Evolutionary conservation across 2,113 vertebrate genomes (phyloP).

Genomic region (Microtus montanus): DNA sequence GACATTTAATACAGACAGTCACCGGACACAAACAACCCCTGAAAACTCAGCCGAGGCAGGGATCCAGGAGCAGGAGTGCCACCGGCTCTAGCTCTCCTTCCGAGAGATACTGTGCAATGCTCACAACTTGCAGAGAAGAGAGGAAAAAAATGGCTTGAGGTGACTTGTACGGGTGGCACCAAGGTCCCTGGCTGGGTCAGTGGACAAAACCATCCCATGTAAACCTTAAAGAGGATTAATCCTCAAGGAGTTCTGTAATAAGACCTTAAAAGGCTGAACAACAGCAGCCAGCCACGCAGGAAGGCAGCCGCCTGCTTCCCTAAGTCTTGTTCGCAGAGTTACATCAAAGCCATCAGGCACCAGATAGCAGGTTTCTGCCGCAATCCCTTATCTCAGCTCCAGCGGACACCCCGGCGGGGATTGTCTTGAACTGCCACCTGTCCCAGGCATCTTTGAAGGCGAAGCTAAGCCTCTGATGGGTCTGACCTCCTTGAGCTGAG

Average conservation of each 20-base stretch:
- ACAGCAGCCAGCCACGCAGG: conserved; percentile 87
- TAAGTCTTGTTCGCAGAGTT: conserved; percentile 90
- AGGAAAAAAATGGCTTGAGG: conserved; percentile 51
- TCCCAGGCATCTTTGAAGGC: conserved; percentile 99
- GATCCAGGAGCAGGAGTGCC: conserved; percentile 39
- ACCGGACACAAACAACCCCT: not conserved
- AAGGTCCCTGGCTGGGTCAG: conserved; percentile 82
- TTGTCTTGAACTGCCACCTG: conserved; percentile 99
- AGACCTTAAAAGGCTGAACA: conserved; percentile 92
- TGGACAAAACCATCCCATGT: conserved; percentile 91
- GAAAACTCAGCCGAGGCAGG: conserved; percentile 37
- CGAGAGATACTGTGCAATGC: conserved; percentile 68
- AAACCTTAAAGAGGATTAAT: conserved; percentile 97
- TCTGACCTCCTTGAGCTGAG: conserved; percentile 98
- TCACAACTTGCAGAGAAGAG: conserved; percentile 18
- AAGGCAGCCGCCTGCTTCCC: conserved; percentile 89
- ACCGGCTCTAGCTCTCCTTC: conserved; percentile 49
- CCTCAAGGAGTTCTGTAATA: conserved; percentile 92
- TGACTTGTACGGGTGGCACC: conserved; percentile 87
- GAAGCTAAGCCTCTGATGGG: conserved; percentile 97
- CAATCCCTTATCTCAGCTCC: conserved; percentile 97
- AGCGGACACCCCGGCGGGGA: conserved; percentile 93
- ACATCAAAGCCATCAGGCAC: conserved; percentile 95
- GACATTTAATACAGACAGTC: conserved; percentile 54
- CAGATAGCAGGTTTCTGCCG: conserved; percentile 90